Percentiles rank a stretch among this genome's conserved stretches.
Evolutionary conservation across 1,140 invertebrate species (phyloP).

Genomic region (Scaptomyza montana): DNA sequence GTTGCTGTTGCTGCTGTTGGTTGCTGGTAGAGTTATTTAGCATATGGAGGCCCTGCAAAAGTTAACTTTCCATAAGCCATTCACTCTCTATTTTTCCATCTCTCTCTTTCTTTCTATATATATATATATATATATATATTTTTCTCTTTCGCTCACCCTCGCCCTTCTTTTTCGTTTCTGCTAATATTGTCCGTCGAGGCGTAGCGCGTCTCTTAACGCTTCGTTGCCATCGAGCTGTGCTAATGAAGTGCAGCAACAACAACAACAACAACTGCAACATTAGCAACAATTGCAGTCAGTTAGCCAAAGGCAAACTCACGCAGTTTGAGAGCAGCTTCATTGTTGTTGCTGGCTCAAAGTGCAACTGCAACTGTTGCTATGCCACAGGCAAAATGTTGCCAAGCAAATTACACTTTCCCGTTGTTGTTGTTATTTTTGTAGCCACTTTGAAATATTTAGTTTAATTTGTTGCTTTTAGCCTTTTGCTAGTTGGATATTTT

Average conservation of each 20-base stretch:
- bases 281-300: conserved; percentile 36
- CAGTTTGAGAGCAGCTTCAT: conserved; percentile 49
- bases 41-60: conserved; percentile 46
- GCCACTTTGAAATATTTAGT: background rate
- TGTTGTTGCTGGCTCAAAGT: too few species aligned
- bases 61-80: conserved; percentile 21
- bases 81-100: background rate
- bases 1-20: conserved; percentile 22
- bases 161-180: conserved; percentile 25
- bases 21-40: conserved; percentile 40
- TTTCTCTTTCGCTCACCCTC: conserved; percentile 26
- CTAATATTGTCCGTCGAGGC: conserved; percentile 51
- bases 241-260: conserved; percentile 68
- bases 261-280: conserved; percentile 23
- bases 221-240: conserved; percentile 61
- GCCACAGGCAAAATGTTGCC: background rate
- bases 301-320: conserved; percentile 2
- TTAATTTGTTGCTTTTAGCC: background rate
- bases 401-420: background rate
- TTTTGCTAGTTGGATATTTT: background rate
- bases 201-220: conserved; percentile 59
- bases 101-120: conserved; percentile 30
- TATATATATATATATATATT: conserved; percentile 43
- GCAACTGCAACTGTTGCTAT: conserved; percentile 9
- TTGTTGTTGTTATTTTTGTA: background rate